Conservation (phyloP, 2,797 vertebrate genomes). For the Chlorospingus flavigularis region DNA sequence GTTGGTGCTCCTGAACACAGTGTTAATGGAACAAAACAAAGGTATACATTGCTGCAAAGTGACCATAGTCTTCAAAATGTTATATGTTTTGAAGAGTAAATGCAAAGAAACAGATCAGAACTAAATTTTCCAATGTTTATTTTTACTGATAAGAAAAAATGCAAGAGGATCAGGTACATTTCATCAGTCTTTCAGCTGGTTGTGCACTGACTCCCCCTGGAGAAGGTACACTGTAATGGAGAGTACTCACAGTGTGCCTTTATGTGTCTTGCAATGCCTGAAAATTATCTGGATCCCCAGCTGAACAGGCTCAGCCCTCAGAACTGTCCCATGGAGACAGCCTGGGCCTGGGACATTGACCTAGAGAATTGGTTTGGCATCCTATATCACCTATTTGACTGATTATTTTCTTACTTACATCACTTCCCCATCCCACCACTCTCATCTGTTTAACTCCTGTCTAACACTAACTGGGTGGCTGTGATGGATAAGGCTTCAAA, state of each 20-base stretch:
- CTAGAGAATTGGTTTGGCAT: neutral
- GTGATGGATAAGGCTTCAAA: neutral
- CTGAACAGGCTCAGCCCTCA: neutral
- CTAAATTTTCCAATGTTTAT: neutral
- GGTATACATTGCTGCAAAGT: neutral
- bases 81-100: neutral
- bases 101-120: neutral
- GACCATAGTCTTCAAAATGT: neutral
- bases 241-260: neutral
- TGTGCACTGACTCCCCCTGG: neutral
- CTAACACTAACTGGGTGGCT: neutral
- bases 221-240: neutral
- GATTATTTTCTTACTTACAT: neutral
- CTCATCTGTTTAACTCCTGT: neutral
- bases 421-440: neutral
- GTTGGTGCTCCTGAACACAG: neutral
- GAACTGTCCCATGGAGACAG: neutral
- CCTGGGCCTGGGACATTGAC: neutral
- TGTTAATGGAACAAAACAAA: neutral
- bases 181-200: neutral
- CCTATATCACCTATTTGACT: neutral
- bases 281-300: neutral
- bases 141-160: neutral
- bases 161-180: neutral
- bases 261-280: neutral